These are phyloP conservation scores for Pocota personata DNA, from an alignment of 2,888 invertebrate species.

Conservation along the genomic window DNA sequence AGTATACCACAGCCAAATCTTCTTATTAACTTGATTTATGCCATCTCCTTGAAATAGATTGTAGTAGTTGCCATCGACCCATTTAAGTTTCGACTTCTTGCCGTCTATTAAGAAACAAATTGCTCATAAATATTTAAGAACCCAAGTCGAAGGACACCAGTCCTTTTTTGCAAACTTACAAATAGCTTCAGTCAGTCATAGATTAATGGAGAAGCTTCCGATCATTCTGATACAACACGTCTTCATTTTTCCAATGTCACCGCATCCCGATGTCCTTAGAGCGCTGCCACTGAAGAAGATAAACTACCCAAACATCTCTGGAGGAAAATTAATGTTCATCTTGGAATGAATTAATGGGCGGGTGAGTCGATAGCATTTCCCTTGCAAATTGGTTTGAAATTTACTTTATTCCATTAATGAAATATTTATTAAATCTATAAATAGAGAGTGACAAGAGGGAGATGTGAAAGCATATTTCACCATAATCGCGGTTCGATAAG, in stretches of 20 bases:
- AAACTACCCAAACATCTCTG: slow-evolving; percentile 59
- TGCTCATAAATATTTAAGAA: slow-evolving; percentile 70
- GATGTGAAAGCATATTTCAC: neutral
- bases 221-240: slow-evolving; percentile 75
- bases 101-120: slow-evolving; percentile 58
- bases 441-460: neutral
- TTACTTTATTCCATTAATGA: slow-evolving; percentile 6
- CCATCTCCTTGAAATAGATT: slow-evolving; percentile 14
- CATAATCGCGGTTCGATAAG: slow-evolving; percentile 47
- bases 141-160: slow-evolving; percentile 5
- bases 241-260: slow-evolving; percentile 72
- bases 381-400: slow-evolving; percentile 40
- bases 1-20: no score
- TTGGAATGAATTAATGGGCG: slow-evolving; percentile 46
- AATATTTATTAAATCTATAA: slow-evolving; percentile 50
- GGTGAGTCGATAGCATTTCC: neutral
- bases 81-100: slow-evolving; percentile 14
- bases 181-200: slow-evolving; percentile 52
- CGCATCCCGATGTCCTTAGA: slow-evolving; percentile 47
- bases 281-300: slow-evolving; percentile 50
- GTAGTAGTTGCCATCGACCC: slow-evolving; percentile 23
- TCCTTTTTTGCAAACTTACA: slow-evolving; percentile 14
- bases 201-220: slow-evolving; percentile 71
- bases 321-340: slow-evolving; percentile 66
- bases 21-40: slow-evolving; percentile 50